Conservation (phyloP, 2,888 invertebrate species). For the Oeneis ivallda region DNA sequence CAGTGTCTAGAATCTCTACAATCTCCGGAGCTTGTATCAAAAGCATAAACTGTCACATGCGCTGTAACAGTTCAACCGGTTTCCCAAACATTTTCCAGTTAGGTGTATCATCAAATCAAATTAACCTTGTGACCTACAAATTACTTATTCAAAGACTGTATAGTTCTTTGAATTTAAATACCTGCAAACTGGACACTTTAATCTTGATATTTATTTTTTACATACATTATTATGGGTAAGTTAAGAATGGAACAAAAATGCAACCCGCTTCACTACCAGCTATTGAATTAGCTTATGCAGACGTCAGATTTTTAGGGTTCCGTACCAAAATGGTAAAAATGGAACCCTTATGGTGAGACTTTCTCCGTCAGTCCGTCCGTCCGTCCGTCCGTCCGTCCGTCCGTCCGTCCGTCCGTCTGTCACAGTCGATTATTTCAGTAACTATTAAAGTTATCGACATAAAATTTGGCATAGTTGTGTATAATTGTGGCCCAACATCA, state of each 20-base stretch:
- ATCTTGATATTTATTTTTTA: background rate
- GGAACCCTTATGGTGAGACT: no score
- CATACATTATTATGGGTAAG: no score
- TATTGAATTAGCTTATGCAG: no score
- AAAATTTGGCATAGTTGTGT: no score
- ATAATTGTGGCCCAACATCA: no score
- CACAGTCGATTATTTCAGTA: no score
- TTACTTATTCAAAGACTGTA: background rate
- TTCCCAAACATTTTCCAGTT: background rate
- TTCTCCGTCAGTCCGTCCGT: no score
- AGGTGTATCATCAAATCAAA: background rate
- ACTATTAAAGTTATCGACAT: no score
- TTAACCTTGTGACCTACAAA: slow-evolving; percentile 9
- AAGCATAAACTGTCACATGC: background rate
- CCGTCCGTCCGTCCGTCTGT: no score
- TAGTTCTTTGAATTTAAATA: background rate
- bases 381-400: no score
- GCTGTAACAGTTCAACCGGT: background rate
- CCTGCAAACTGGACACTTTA: background rate
- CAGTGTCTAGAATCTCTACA: background rate
- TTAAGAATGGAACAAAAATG: background rate
- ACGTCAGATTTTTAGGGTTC: no score
- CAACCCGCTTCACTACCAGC: background rate
- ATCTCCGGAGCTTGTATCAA: background rate
- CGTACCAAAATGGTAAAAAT: no score